Evolutionary conservation across 2,888 invertebrate genomes (phyloP).

Genomic region (Macrophya alboannulata): DNA sequence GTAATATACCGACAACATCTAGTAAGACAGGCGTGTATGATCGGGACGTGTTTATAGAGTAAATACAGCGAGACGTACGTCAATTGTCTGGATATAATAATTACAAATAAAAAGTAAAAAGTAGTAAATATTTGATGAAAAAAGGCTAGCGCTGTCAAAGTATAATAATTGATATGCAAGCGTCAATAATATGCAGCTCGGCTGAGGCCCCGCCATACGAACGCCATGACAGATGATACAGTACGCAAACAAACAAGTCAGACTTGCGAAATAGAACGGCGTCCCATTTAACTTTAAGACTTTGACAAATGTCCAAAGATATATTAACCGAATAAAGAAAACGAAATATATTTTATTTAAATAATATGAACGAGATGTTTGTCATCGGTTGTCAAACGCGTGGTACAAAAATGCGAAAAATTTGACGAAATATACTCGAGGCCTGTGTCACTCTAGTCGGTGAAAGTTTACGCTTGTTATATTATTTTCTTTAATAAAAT

Average conservation of each 20-base stretch:
- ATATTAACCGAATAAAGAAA: background rate
- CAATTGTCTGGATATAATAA: slow-evolving; percentile 2
- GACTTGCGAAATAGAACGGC: slow-evolving; percentile 67
- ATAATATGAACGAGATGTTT: background rate
- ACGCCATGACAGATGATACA: slow-evolving; percentile 77
- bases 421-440: slow-evolving; percentile 19
- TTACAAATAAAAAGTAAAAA: background rate
- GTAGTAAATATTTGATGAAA: background rate
- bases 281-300: slow-evolving; percentile 16
- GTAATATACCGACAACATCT: slow-evolving; percentile 44
- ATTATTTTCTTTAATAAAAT: background rate
- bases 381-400: slow-evolving; percentile 46
- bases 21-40: slow-evolving; percentile 2
- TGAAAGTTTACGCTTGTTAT: slow-evolving; percentile 15
- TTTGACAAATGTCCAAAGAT: background rate
- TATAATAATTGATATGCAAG: slow-evolving; percentile 45
- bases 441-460: background rate
- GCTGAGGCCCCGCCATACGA: slow-evolving; percentile 62
- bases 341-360: background rate
- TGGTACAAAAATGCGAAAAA: slow-evolving; percentile 51
- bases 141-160: slow-evolving; percentile 38
- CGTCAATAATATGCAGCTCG: slow-evolving; percentile 32
- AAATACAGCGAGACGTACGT: background rate
- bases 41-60: background rate
- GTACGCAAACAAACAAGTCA: slow-evolving; percentile 74